Evolutionary conservation across 2,888 invertebrate genomes (phyloP), one percentile per base, ranked within the genome.

Genomic region (Cryptus armator): DNA sequence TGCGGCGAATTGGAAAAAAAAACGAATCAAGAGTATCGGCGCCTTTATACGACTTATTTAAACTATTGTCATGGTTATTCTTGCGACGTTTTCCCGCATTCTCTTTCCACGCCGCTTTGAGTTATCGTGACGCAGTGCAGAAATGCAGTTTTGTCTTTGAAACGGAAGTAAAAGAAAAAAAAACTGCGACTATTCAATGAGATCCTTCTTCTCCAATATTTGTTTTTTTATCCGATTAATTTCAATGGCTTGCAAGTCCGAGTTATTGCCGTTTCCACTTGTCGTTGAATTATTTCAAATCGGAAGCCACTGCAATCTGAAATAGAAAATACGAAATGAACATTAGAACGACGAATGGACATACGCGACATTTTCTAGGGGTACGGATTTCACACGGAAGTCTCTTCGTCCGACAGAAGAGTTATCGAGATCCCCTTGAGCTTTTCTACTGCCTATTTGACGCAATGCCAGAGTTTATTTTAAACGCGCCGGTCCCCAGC

Each of bases 1-100:
- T 16, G 14, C 43, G 32, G n/a, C 43, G 37, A 62, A 81, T 53
- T 46, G 16, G 68, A 75, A 62, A 19, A 37, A 46, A 37, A 37
- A 37, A 37, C 37, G 9, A 37, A 37, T 37, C 37, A 9, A 51
- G n/a, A 80, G 51, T 75, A 77, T 80, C 72, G 64, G 44, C 53
- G 19, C 44, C 75, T 70, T 70, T 75, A 48, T 67, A 71, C 66
- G 53, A 56, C 14, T 70, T 81, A 10, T 56, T 81, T 53, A 82
- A 79, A 85, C 75, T 82, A 85, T 85, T 82, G 85, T 85, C 85
- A 85, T 85, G 85, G 85, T 85, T 9, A 51, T 37, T 62, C 37
- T 29, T 10, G 62, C 1, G 37, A 37, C 37, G 37, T 37, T 37
- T n/a, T n/a, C 9, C 9, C 19, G 53, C 12, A 14, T 62, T 29